These are phyloP conservation scores for Gambusia affinis DNA, from an alignment of 2,113 vertebrate species.

Conservation along the genomic window DNA sequence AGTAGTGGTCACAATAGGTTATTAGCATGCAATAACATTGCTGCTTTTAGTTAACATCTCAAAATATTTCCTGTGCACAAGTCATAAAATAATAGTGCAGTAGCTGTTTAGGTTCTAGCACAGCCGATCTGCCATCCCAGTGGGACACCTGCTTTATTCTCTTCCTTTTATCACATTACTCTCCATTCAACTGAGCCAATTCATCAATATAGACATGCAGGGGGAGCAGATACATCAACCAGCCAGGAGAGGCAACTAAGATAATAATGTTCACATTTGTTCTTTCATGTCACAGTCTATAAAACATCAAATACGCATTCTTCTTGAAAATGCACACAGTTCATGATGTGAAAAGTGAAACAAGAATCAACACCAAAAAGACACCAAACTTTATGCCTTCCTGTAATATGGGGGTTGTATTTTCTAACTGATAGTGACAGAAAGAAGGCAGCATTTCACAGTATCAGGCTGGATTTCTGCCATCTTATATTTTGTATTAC, in stretches of 20 bases:
- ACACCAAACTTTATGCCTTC: too few species aligned
- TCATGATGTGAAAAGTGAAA: background rate
- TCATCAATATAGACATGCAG: slow-evolving; percentile 47
- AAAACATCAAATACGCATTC: slow-evolving; percentile 4
- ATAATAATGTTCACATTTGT: slow-evolving; percentile 6
- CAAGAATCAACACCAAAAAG: too few species aligned
- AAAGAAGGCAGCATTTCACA: too few species aligned
- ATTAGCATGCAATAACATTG: slow-evolving; percentile 8
- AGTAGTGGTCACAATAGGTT: slow-evolving; percentile 4
- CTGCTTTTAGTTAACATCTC: slow-evolving; percentile 18
- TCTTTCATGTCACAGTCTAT: slow-evolving; percentile 3
- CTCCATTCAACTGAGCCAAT: slow-evolving; percentile 51
- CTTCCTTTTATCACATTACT: slow-evolving; percentile 54
- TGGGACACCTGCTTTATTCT: slow-evolving; percentile 44
- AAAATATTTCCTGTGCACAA: slow-evolving; percentile 28
- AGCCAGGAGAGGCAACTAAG: slow-evolving; percentile 3
- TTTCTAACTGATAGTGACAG: background rate
- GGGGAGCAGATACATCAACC: slow-evolving; percentile 29
- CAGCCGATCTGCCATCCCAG: slow-evolving; percentile 40
- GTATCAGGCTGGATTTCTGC: too few species aligned
- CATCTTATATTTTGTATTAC: background rate
- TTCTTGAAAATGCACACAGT: background rate
- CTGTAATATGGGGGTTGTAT: background rate
- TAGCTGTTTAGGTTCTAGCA: slow-evolving; percentile 51
- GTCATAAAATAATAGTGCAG: background rate